Conservation (phyloP, 2,797 vertebrate species). For the Eremophila alpestris region DNA sequence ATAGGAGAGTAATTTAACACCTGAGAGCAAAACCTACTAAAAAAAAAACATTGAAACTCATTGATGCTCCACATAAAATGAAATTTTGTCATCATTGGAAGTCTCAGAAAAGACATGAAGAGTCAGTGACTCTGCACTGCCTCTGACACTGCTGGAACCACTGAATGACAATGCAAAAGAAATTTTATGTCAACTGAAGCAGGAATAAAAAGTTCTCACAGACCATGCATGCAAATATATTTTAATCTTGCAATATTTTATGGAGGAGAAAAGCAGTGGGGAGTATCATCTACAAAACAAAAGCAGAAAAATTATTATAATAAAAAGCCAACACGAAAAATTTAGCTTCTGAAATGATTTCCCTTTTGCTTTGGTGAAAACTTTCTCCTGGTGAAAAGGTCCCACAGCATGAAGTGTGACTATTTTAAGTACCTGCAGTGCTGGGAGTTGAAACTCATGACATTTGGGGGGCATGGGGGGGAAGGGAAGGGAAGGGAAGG, state of each 20-base stretch:
- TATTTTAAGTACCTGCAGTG: background rate
- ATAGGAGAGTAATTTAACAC: background rate
- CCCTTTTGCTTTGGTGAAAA: background rate
- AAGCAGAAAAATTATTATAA: background rate
- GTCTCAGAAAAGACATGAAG: background rate
- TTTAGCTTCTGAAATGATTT: background rate
- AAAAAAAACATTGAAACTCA: background rate
- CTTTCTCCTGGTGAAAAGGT: background rate
- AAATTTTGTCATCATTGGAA: background rate
- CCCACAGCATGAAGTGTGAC: background rate
- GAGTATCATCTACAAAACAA: background rate
- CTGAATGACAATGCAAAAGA: background rate
- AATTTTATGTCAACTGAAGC: background rate
- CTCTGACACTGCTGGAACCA: background rate
- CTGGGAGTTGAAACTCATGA: background rate
- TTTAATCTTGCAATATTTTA: background rate
- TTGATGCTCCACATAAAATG: background rate
- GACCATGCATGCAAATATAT: background rate
- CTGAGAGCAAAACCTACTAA: background rate
- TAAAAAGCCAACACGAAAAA: background rate
- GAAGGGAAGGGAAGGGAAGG: background rate
- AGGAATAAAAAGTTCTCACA: background rate
- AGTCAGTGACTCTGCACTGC: background rate
- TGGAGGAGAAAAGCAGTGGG: background rate
- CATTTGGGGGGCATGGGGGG: background rate